These are phyloP conservation scores for Hydrozoanthus gracilis DNA, from an alignment of 92 coral and sea anemone genomes.

Conservation along the genomic window DNA sequence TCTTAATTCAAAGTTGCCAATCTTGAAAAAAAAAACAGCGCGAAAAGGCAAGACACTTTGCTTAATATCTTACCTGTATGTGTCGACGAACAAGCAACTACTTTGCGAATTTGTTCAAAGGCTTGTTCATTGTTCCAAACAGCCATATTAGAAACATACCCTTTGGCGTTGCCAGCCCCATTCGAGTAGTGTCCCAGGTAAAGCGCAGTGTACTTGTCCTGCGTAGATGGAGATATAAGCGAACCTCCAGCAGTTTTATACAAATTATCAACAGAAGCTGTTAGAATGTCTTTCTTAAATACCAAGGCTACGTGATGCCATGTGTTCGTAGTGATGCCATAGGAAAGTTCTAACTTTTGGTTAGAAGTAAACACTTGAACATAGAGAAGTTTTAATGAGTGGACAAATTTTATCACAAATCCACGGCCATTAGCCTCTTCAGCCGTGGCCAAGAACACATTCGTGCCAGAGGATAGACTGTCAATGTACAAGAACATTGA, in stretches of 20 bases:
- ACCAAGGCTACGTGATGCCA: slow-evolving; percentile 25
- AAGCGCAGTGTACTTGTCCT: slow-evolving; percentile 3
- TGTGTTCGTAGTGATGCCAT: background rate
- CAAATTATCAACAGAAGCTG: background rate
- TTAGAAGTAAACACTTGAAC: slow-evolving; percentile 5
- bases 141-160: slow-evolving; percentile 32
- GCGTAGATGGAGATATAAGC: background rate
- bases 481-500: slow-evolving; percentile 59
- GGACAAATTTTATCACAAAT: background rate
- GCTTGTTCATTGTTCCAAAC: slow-evolving; percentile 32
- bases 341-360: background rate
- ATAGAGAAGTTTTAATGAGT: background rate
- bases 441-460: slow-evolving; percentile 43
- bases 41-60: too few species aligned
- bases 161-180: slow-evolving; percentile 14
- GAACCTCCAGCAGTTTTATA: background rate
- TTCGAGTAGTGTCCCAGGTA: slow-evolving; percentile 23
- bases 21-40: too few species aligned
- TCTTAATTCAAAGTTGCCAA: too few species aligned
- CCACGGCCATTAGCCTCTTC: slow-evolving; percentile 35
- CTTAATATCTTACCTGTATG: background rate
- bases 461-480: background rate
- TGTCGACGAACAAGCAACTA: slow-evolving; percentile 12
- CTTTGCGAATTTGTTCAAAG: slow-evolving; percentile 14
- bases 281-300: background rate